Percentiles rank a stretch among this genome's conserved stretches.
Evolutionary conservation across 1,140 invertebrate genomes (phyloP).

Genomic region (Bacillus rossius): DNA sequence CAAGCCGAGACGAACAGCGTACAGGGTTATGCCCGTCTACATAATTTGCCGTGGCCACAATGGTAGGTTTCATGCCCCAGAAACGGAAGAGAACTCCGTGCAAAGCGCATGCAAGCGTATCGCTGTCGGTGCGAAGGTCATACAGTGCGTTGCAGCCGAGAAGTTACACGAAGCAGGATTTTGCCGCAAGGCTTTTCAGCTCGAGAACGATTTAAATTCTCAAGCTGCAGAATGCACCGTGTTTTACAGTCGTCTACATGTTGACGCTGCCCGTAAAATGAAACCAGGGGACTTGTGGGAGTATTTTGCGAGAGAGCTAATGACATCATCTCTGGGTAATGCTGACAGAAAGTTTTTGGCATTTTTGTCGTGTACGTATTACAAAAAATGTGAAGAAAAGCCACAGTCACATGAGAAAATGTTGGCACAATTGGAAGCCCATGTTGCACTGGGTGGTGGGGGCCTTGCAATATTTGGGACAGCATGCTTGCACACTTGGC

Average conservation of each 20-base stretch:
- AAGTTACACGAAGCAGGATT: conserved; percentile 79
- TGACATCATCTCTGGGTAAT: conserved; percentile 57
- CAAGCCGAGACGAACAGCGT: not conserved
- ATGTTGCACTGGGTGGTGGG: conserved; percentile 84
- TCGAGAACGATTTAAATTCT: conserved; percentile 56
- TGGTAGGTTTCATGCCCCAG: conserved; percentile 73
- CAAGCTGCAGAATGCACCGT: conserved; percentile 53
- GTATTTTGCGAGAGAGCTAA: conserved; percentile 69
- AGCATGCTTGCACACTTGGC: conserved; percentile 89
- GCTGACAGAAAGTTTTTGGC: conserved; percentile 78
- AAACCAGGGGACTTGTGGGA: conserved; percentile 79
- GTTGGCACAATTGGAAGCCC: conserved; percentile 66
- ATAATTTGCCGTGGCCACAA: conserved; percentile 69
- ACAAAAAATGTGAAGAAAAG: conserved; percentile 42
- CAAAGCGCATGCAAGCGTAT: conserved; percentile 72
- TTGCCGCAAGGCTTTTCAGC: conserved; percentile 72
- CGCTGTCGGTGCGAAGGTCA: conserved; percentile 66
- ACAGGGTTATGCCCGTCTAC: conserved; percentile 59
- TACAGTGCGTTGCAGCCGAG: conserved; percentile 84
- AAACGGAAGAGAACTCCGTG: conserved; percentile 58
- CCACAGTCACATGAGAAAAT: conserved; percentile 64
- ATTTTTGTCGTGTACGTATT: conserved; percentile 83
- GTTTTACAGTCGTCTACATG: conserved; percentile 64
- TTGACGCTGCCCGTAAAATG: conserved; percentile 64
- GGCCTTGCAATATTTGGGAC: conserved; percentile 88